These are phyloP conservation scores for Beris chalybata DNA, from an alignment of 2,888 invertebrate genomes.

Conservation along the genomic window DNA sequence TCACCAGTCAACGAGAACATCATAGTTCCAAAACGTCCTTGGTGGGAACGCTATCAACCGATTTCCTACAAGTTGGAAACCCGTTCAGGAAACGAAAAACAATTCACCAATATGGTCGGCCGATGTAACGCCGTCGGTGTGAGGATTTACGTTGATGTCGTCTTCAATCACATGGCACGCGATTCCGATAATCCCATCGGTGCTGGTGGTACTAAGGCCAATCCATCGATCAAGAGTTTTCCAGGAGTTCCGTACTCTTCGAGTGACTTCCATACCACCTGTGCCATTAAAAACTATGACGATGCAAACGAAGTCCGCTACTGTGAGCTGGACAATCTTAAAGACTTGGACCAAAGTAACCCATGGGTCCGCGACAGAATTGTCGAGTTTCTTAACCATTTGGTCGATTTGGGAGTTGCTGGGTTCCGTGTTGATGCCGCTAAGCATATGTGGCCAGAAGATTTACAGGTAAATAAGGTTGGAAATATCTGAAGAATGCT, in stretches of 20 bases:
- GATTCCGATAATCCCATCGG: constrained; percentile 54
- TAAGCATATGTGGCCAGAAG: constrained; percentile 66
- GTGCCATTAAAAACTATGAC: constrained; percentile 67
- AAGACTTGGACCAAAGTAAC: constrained; percentile 72
- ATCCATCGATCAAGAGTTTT: constrained; percentile 59
- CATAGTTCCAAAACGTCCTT: constrained; percentile 66
- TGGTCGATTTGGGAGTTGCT: no score
- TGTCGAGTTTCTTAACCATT: constrained; percentile 29
- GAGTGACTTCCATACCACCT: constrained; percentile 70
- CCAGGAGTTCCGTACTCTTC: constrained; percentile 67
- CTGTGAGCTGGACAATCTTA: constrained; percentile 71
- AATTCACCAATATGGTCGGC: constrained; percentile 74
- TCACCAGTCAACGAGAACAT: constrained; percentile 77
- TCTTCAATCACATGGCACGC: constrained; percentile 87
- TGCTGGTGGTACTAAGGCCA: constrained; percentile 65
- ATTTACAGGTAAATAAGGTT: constrained; percentile 58
- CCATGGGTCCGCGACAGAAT: constrained; percentile 68
- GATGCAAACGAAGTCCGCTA: constrained; percentile 68
- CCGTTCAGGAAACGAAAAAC: constrained; percentile 73
- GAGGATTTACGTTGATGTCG: constrained; percentile 79
- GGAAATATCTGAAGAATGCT: no score
- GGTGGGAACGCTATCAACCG: constrained; percentile 67
- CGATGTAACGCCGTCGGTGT: constrained; percentile 81
- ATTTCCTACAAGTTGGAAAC: constrained; percentile 71
- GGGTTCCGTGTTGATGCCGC: constrained; percentile 57